These are phyloP conservation scores for Exocentrus adspersus DNA, from an alignment of 2,888 invertebrate genomes.

Conservation along the genomic window DNA sequence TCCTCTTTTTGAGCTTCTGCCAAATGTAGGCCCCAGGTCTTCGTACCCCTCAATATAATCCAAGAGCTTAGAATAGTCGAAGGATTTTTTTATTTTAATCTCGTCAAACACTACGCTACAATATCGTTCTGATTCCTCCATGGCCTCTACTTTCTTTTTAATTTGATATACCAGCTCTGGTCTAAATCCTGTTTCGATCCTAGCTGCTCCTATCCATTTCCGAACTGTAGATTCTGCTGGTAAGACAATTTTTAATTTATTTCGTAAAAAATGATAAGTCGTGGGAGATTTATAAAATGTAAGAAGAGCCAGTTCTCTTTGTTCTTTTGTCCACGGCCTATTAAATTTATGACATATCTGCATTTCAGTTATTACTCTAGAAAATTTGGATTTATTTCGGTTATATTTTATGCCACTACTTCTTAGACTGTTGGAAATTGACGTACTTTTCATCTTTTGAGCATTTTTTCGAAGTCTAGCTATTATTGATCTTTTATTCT, in stretches of 20 bases:
- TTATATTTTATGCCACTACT: no score
- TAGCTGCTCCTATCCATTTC: constrained; percentile 1
- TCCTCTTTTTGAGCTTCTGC: not conserved
- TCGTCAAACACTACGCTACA: constrained; percentile 7
- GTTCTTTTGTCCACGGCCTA: not conserved
- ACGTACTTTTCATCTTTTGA: no score
- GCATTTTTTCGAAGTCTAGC: no score
- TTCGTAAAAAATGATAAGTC: constrained; percentile 4
- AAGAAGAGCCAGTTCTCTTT: not conserved
- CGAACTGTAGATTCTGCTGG: not conserved
- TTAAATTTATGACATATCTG: no score
- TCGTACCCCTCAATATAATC: constrained; percentile 1
- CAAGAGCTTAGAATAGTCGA: constrained; percentile 1
- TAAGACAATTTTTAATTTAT: constrained; percentile 10
- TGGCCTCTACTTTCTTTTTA: not conserved
- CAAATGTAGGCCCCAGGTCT: not conserved
- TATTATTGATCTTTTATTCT: no score
- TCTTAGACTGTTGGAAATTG: not conserved
- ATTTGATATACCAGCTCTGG: not conserved
- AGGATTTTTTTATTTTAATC: constrained; percentile 7
- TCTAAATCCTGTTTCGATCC: not conserved
- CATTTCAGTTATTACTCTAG: not conserved
- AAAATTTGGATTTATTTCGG: no score
- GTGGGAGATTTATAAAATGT: constrained; percentile 1
- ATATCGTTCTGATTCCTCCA: not conserved